Base-by-base conservation (phyloP, 2,888 invertebrate genomes). In the Vanessa cardui region DNA sequence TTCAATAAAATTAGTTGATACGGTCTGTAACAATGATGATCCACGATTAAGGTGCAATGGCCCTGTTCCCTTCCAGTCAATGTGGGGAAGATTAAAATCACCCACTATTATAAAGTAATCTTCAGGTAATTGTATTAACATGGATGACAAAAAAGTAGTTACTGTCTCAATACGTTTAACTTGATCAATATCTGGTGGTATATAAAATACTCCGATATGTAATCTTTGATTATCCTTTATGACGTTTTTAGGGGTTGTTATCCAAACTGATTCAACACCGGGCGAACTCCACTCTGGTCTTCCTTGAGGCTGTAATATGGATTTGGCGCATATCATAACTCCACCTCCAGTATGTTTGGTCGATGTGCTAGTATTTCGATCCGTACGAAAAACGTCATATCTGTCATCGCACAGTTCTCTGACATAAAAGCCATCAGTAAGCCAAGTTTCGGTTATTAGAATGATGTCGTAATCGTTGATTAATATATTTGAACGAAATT, bases 391-490 rank as follows among this genome's bases (percentile, higher is more conserved):
- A 58, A 58, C 58, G 5, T 58, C 33, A 44, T 58, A 58, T n/a
- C 58, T n/a, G 58, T n/a, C 39, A 18, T 58, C 58, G 44, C 58
- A 58, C 33, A 58, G 39, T 44, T 58, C 58, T 39, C 58, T 39
- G 16, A 18, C 33, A 18, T 58, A 58, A 58, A 58, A 39, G 16
- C 58, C 58, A 39, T 58, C 58, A 58, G 58, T 58, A 18, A 58
- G 58, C 58, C 58, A 58, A 18, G 58, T 58, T 44, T 58, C 58
- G 15, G 56, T 56, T 31, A 56, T 21, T 56, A 56, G 16, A 26
- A 56, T 26, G 16, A 56, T 26, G 56, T 56, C 56, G 31, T 56
- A 56, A 16, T 56, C 56, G 45, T 45, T 45, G 45, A 45, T 45
- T 45, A 45, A 45, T 45, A 45, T 45, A 45, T 15, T 45, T 45